Evolutionary conservation across 2,888 invertebrate genomes (phyloP), one percentile per base, ranked within the genome.

Genomic region (Diploptera punctata): DNA sequence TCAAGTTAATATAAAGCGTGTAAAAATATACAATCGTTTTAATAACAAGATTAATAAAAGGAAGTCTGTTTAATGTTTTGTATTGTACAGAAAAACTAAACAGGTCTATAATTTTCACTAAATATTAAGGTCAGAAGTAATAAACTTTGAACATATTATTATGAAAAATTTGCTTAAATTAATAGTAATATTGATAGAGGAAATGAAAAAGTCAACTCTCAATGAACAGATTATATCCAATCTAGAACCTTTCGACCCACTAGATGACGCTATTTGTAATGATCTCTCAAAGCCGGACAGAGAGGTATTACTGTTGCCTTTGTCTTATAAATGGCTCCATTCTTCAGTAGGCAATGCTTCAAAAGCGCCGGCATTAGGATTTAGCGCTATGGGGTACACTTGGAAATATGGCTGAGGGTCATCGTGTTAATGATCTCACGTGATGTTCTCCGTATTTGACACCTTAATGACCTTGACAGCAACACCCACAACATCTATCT

Each of bases 401-500:
- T 47, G 47, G 19, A 47, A 47, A 47, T n/a, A 47, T 47, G n/a
- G 47, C 47, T 47, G n/a, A 47, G 47, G 47, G 47, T 47, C 47
- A 47, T 19, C 5, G 18, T 47, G 47, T 47, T 47, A 47, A 47
- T 47, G 47, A 47, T 47, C 47, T 47, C 19, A 19, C 47, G n/a
- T 47, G 47, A 19, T 19, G 47, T 19, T n/a, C 47, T n/a, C n/a
- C n/a, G 19, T 47, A 19, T 47, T 47, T 47, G 47, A 7, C 47
- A 18, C 47, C 47, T 47, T 19, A n/a, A 19, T 47, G 47, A 19
- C 47, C n/a, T 47, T 47, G 7, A n/a, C 19, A 3, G 44, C 13
- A n/a, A 44, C 44, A 4, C 44, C 44, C 44, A 44, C 44, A 5
- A 44, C 47, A 47, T 47, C 18, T 19, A 4, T 47, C 47, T 47